These are phyloP conservation scores for Phengaris arion DNA, from an alignment of 2,888 invertebrate species.

Conservation along the genomic window DNA sequence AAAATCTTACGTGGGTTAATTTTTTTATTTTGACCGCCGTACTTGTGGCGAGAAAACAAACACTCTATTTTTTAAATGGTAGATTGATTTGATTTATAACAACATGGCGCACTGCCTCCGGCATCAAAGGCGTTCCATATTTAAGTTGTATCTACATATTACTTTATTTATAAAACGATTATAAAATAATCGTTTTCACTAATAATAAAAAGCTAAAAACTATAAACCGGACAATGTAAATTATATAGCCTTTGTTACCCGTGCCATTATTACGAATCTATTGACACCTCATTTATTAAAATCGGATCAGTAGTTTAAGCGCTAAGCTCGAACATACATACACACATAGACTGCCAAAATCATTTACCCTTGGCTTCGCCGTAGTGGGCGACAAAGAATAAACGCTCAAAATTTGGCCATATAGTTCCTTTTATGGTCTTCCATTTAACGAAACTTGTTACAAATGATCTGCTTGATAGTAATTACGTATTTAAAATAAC, in stretches of 20 bases:
- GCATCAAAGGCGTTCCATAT: neutral
- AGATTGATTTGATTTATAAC: constrained; percentile 12
- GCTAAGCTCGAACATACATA: too few species aligned
- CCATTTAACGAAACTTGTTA: neutral
- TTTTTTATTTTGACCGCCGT: neutral
- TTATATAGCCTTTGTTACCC: too few species aligned
- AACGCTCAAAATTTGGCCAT: neutral
- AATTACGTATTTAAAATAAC: constrained; percentile 48
- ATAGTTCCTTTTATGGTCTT: neutral
- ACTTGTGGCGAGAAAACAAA: constrained; percentile 17
- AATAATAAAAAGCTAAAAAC: too few species aligned
- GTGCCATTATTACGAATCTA: too few species aligned
- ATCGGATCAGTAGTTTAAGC: too few species aligned
- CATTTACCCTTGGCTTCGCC: too few species aligned
- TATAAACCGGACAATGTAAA: too few species aligned
- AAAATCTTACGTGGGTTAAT: constrained; percentile 44
- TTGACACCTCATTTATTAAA: too few species aligned
- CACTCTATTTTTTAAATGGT: constrained; percentile 8
- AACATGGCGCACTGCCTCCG: neutral
- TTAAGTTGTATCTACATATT: too few species aligned
- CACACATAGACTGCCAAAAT: too few species aligned
- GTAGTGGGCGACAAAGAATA: neutral
- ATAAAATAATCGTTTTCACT: too few species aligned
- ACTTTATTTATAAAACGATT: too few species aligned
- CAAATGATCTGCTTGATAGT: constrained; percentile 29